These are phyloP conservation scores for Bufo gargarizans DNA, from an alignment of 2,113 vertebrate species.

Conservation along the genomic window DNA sequence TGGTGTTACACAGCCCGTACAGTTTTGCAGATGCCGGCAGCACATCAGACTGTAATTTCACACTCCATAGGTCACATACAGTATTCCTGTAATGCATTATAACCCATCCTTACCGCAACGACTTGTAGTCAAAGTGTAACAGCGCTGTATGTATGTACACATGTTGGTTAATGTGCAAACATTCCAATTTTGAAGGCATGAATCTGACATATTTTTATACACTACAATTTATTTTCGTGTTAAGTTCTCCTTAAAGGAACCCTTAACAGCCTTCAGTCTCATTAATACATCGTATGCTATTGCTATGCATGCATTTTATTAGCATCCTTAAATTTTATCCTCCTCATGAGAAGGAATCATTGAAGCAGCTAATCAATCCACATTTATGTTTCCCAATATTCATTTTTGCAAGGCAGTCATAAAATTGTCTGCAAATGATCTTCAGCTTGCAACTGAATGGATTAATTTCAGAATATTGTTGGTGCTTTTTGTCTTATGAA, in stretches of 20 bases:
- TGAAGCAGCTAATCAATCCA: conserved; percentile 59
- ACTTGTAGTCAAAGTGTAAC: neutral
- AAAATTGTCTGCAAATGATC: conserved; percentile 27
- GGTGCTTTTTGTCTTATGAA: conserved; percentile 17
- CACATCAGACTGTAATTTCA: neutral
- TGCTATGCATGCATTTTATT: conserved; percentile 76
- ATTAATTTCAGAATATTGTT: conserved; percentile 16
- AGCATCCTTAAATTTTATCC: conserved; percentile 73
- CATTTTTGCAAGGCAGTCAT: conserved; percentile 53
- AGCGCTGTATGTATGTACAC: neutral
- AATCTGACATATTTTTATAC: neutral
- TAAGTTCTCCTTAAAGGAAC: conserved; percentile 71
- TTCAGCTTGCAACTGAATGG: conserved; percentile 2
- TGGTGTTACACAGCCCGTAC: neutral
- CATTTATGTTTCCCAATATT: conserved; percentile 50
- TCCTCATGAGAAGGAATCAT: conserved; percentile 65
- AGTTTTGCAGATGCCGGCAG: neutral
- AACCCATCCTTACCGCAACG: neutral
- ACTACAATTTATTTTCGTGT: neutral
- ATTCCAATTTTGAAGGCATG: neutral
- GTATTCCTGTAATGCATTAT: neutral
- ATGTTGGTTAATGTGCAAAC: neutral
- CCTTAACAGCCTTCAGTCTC: conserved; percentile 77
- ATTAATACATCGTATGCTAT: conserved; percentile 80
- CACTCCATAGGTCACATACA: neutral